These are phyloP conservation scores for Heliconius melpomene DNA, from an alignment of 1,140 invertebrate species.

Conservation along the genomic window DNA sequence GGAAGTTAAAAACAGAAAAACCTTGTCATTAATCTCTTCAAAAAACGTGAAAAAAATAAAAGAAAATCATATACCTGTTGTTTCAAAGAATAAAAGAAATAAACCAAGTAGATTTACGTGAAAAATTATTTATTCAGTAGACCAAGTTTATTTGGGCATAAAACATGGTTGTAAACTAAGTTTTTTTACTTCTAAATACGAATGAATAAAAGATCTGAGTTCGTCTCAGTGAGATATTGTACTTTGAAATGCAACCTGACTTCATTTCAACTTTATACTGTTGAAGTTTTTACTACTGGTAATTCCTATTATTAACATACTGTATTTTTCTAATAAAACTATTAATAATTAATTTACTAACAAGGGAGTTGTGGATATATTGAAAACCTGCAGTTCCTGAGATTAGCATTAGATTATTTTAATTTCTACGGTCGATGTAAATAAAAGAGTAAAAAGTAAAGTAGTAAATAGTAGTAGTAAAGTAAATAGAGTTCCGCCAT, in stretches of 20 bases:
- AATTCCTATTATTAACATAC: no score
- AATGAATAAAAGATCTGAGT: constrained; percentile 11
- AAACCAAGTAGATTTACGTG: not conserved
- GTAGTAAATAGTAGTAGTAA: no score
- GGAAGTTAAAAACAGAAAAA: no score
- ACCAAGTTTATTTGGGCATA: constrained; percentile 7
- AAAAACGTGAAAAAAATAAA: not conserved
- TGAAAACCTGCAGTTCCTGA: no score
- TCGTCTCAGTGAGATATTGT: not conserved
- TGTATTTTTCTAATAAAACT: no score
- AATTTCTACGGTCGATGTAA: no score
- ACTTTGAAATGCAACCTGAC: constrained; percentile 7
- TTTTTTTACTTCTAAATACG: constrained; percentile 6
- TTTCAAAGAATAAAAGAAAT: not conserved
- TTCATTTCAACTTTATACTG: not conserved
- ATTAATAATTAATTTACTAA: no score
- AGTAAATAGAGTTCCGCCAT: no score
- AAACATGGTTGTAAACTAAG: constrained; percentile 7
- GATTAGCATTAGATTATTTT: no score
- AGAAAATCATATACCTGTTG: not conserved
- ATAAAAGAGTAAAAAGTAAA: no score
- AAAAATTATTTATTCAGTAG: not conserved
- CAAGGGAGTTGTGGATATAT: no score
- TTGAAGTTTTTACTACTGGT: not conserved
- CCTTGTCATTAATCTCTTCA: no score